Base-by-base conservation (phyloP, 2,888 invertebrate species). In the Drosophila neotestacea region DNA sequence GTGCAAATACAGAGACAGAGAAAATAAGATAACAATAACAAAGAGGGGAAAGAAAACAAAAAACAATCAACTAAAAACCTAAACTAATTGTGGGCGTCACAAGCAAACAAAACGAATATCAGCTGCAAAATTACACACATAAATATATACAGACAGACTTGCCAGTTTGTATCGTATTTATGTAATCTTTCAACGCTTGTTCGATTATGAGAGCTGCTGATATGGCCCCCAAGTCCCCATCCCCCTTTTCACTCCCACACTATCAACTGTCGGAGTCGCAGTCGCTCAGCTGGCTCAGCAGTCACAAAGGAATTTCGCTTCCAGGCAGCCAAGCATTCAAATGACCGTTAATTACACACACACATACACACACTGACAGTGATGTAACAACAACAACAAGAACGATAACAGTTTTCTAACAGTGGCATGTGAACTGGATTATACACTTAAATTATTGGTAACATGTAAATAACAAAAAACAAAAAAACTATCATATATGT, bases 351-450 rank as follows among this genome's bases (percentile, higher is more conserved):
- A 10, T 41, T 42, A 28, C 28, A 36, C 16, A 7, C 16, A 47
- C 22, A 36, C 44, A 51, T 4, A 34, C 34, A 34, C 9, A 4
- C 22, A 34, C 34, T 46, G 34, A 34, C 11, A 46, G 59, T 71
- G 59, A 65, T 70, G 72, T 65, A 65, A 72, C 55, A 62, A 72
- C 41, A 70, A 60, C 41, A 68, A 58, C 5, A 63, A 48, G 13
- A 59, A 61, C 34, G 22, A 63, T 39, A 58, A 41, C 30, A 47
- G 30, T 52, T 67, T 70, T 66, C 39, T 59, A 48, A 46, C 63
- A 70, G 61, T 58, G 64, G 59, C 80, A 77, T 81, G 70, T 64
- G 75, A 81, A 75, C 64, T 79, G 66, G 59, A 67, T 81, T 74
- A 71, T 58, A 42, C 46, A 50, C 41, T 27, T 44, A 27, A 11